Base-by-base conservation (phyloP, 92 coral and sea anemone genomes). In the Chrysogorgia sp. region DNA sequence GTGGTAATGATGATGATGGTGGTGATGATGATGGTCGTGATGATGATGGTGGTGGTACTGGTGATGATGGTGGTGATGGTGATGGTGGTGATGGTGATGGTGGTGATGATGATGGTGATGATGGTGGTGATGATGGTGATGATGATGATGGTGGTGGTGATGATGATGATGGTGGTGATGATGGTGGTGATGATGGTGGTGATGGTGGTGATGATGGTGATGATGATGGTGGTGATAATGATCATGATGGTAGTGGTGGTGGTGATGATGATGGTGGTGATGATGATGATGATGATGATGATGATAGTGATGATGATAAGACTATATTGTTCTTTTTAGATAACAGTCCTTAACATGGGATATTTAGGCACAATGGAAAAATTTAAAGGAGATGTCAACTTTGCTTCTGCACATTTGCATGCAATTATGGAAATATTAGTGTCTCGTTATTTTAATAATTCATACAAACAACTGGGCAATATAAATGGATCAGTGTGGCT, bases 301-400 rank as follows among this genome's bases (percentile, higher is more conserved):
- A n/a, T 47, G 53, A 20, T 8, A 15, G 17, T 34, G 32, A 65
- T 10, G 49, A 23, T 15, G 15, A 24, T 29, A 30, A n/a, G 10
- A 33, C 21, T 70, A 9, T 23, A 8, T 29, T 9, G 30, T 76
- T 48, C 57, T 40, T 25, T 76, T 47, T 67, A 93, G 98, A 26
- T 93, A 12, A 82, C 96, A 20, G 71, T 89, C 5, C 47, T 93
- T n/a, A 93, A 91, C 82, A 15, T 62, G 8, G 96, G 84, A 26
- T 93, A 93, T 71, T 71, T 93, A 23, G 96, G 86, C 10, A 22
- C 82, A 10, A 90, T 91, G 90, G 64, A 83, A 55, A 23, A 50
- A 33, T 77, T 68, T 56, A 79, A 75, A 45, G 83, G 89, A 2
- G 94, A 92, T 20, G 10, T 41, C 20, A 31, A 48, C 10, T 89